These are phyloP conservation scores for Cyrtodaria siliqua DNA, from an alignment of 2,888 invertebrate genomes.

Conservation along the genomic window DNA sequence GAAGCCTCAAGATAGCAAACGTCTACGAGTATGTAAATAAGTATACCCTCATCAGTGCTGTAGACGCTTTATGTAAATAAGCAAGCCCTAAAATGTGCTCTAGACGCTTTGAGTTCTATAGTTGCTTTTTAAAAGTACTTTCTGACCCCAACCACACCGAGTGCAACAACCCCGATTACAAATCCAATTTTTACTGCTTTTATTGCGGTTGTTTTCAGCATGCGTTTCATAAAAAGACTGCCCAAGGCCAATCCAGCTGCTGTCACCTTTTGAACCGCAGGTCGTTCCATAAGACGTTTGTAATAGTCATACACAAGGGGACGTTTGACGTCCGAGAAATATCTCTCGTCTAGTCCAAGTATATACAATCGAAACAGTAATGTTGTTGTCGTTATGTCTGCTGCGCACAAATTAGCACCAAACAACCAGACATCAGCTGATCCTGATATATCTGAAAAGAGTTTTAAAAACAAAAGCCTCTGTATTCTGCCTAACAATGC, in stretches of 20 bases:
- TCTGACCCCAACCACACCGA: not conserved
- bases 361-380: constrained; percentile 66
- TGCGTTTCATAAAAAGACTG: not conserved
- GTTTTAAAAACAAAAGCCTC: too few species aligned
- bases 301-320: constrained; percentile 68
- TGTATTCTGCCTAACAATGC: too few species aligned
- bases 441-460: not conserved
- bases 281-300: constrained; percentile 38
- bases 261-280: constrained; percentile 27
- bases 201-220: not conserved
- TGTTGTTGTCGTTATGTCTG: constrained; percentile 70
- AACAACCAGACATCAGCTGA: constrained; percentile 69
- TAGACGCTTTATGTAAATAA: too few species aligned
- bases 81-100: too few species aligned
- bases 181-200: constrained; percentile 10
- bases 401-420: constrained; percentile 73
- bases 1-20: too few species aligned
- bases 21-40: too few species aligned
- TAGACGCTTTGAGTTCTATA: constrained; percentile 6
- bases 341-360: constrained; percentile 68
- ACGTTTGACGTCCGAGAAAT: constrained; percentile 60
- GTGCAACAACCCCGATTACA: constrained; percentile 4
- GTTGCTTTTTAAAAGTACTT: too few species aligned
- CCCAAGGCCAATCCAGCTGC: not conserved
- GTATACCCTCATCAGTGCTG: too few species aligned